These are phyloP conservation scores for Larimichthys crocea DNA, from an alignment of 2,113 vertebrate genomes.

Conservation along the genomic window DNA sequence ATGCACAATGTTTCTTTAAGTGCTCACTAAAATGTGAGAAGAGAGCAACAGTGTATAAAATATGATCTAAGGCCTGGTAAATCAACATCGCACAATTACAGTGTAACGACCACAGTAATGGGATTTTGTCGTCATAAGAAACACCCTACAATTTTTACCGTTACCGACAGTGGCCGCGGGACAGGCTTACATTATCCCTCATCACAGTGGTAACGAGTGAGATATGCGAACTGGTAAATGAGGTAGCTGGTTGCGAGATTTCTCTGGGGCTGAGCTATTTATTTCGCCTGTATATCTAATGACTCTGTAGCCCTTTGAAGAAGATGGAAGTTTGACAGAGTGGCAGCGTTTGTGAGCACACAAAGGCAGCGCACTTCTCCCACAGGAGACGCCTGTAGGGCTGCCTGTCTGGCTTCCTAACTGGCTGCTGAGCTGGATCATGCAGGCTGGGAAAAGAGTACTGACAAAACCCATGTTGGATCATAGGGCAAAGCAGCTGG, in stretches of 20 bases:
- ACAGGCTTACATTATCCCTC: slow-evolving; percentile 33
- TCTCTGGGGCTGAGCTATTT: slow-evolving; percentile 76
- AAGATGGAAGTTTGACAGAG: slow-evolving; percentile 79
- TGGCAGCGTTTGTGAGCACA: slow-evolving; percentile 67
- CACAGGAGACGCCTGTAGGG: slow-evolving; percentile 58
- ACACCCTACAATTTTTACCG: slow-evolving; percentile 16
- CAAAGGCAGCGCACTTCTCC: slow-evolving; percentile 57
- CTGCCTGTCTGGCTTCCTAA: slow-evolving; percentile 41
- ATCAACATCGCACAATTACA: background rate
- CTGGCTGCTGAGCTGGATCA: slow-evolving; percentile 50
- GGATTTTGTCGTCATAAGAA: slow-evolving; percentile 13
- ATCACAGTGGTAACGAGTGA: slow-evolving; percentile 42
- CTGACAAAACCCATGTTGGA: slow-evolving; percentile 54
- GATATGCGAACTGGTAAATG: slow-evolving; percentile 70
- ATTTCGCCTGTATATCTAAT: slow-evolving; percentile 78
- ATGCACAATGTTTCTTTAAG: background rate
- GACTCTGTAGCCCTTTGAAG: slow-evolving; percentile 78
- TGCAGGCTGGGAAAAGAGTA: slow-evolving; percentile 36
- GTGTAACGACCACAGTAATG: background rate
- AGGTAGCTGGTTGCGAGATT: slow-evolving; percentile 66
- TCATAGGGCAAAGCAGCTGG: slow-evolving; percentile 44
- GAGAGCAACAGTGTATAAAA: background rate
- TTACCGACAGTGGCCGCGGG: slow-evolving; percentile 4
- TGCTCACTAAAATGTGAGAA: background rate
- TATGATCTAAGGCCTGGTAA: background rate